Conservation (phyloP, 2,888 invertebrate genomes). For the Cephus sareptanus region DNA sequence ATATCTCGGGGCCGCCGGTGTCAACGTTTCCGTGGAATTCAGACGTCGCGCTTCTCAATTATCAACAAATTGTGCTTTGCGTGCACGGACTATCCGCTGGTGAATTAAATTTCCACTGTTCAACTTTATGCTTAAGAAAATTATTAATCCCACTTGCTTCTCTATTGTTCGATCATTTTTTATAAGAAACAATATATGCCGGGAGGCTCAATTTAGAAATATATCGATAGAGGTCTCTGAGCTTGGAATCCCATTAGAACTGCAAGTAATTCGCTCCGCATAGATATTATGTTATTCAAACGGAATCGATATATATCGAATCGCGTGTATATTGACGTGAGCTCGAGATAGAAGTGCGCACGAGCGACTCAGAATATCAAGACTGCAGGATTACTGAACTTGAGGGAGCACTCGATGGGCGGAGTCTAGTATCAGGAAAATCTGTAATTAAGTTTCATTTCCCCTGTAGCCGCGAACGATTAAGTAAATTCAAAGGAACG, state of each 20-base stretch:
- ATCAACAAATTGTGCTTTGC: neutral
- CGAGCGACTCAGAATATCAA: neutral
- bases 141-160: neutral
- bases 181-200: neutral
- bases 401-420: neutral
- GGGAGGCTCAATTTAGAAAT: neutral
- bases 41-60: neutral
- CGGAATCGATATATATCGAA: neutral
- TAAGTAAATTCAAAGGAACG: conserved; percentile 27
- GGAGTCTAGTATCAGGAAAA: conserved; percentile 37
- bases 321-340: neutral
- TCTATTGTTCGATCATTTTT: neutral
- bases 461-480: conserved; percentile 22
- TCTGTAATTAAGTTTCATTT: conserved; percentile 50
- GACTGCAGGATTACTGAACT: neutral
- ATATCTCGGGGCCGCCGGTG: neutral
- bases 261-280: neutral
- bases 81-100: neutral
- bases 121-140: neutral
- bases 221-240: neutral
- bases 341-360: neutral
- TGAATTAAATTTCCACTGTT: no score
- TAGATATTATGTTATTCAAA: neutral
- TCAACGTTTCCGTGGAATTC: neutral
- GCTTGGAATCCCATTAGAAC: neutral